Percentiles rank a stretch among this genome's conserved stretches.
Conservation (phyloP, 2,797 vertebrate genomes). For the Myotis myotis region DNA sequence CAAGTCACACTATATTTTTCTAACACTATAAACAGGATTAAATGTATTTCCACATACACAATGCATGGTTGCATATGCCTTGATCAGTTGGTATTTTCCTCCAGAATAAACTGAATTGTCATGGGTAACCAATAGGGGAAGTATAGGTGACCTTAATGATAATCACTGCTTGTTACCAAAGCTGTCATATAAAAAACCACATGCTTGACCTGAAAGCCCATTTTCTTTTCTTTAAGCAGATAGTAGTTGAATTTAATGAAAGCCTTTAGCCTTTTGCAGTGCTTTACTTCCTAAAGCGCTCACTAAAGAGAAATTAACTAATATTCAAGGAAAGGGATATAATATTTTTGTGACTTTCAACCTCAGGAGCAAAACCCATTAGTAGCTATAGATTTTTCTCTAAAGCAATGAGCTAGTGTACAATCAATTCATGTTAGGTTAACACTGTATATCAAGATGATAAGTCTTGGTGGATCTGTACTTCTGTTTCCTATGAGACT, state of each 20-base stretch:
- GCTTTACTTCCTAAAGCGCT: slow-evolving; percentile 48
- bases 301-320: slow-evolving; percentile 66
- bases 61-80: background rate
- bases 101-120: background rate
- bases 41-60: background rate
- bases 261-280: slow-evolving; percentile 42
- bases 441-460: background rate
- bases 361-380: slow-evolving; percentile 66
- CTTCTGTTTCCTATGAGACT: slow-evolving; percentile 15
- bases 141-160: background rate
- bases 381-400: slow-evolving; percentile 69
- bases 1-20: background rate
- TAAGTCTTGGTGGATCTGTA: background rate
- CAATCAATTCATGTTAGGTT: slow-evolving; percentile 64
- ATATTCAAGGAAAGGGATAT: slow-evolving; percentile 66
- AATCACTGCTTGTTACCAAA: background rate
- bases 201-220: background rate
- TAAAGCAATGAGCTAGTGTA: slow-evolving; percentile 27
- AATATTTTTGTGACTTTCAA: slow-evolving; percentile 68
- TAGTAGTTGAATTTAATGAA: slow-evolving; percentile 55
- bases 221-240: slow-evolving; percentile 59
- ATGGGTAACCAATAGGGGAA: background rate
- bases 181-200: slow-evolving; percentile 22
- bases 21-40: background rate
- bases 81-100: background rate